Evolutionary conservation across 1,140 invertebrate genomes (phyloP), one percentile per base, ranked within the genome.

Genomic region (Neodiprion pinetum): DNA sequence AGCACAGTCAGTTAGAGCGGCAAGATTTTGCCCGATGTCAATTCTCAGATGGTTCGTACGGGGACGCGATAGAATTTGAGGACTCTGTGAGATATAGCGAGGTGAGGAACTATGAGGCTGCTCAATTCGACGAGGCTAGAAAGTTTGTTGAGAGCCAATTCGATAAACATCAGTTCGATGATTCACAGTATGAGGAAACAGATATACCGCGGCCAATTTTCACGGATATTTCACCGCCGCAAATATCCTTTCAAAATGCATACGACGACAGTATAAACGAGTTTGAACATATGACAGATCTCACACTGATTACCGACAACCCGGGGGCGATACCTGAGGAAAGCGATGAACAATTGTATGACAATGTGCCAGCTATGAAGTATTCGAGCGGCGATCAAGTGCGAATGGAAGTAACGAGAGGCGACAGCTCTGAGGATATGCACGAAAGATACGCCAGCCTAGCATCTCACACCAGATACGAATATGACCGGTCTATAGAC

Each of bases 331-430:
- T 89, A 17, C 84, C 82, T 12, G 84, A 88, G 73, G 87, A 88
- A 66, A 86, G 88, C 28, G 84, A 87, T 71, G 83, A 83, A 7
- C 83, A 86, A n/a, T 10, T 86, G 0, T 87, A 88, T 67, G 88
- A 89, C 40, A 88, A 88, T 70, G 85, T 89, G 9, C 87, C 86
- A 4, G 86, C 85, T 0, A 88, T 88, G 84, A 87, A 84, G 66
- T 88, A 88, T 70, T 78, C 82, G 0, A 83, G 78, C 66, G 78
- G 78, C 2, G 85, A 88, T 71, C 83, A 85, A 70, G 75, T 84
- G 0, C 79, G 80, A 7, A 83, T 88, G 83, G 83, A 87, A 21
- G 84, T 89, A 0, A 82, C 76, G 71, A 80, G 83, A 4, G 83
- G 79, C 0, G 85, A 88, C 50, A 87, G 85, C 71, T 85, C 83